phyloP scores from a whole-genome alignment of 2,888 invertebrate species.

The Euzophera pinguis region DNA sequence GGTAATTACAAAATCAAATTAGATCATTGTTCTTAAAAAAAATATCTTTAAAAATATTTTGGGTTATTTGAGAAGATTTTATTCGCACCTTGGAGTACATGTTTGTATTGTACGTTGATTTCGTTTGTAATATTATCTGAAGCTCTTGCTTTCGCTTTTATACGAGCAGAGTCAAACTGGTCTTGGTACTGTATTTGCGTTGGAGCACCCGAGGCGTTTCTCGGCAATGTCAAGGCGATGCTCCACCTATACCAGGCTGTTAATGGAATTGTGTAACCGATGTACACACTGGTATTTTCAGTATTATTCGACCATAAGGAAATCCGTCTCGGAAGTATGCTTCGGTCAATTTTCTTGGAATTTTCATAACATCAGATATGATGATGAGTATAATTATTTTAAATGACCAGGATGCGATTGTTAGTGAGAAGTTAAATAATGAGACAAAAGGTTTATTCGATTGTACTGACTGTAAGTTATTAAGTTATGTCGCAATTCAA shows the following conservation, averaged over 20 bases:
- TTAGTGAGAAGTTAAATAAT: background rate
- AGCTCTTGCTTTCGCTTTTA: slow-evolving; percentile 66
- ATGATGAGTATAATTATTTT: background rate
- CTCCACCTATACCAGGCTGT: slow-evolving; percentile 27
- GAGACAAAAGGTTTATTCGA: too few relatives aligned
- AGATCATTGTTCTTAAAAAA: background rate
- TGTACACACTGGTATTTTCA: slow-evolving; percentile 18
- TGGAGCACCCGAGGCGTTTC: slow-evolving; percentile 42
- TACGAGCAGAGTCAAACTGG: slow-evolving; percentile 56
- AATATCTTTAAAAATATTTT: slow-evolving; percentile 9
- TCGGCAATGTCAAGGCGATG: slow-evolving; percentile 68
- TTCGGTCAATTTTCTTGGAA: background rate
- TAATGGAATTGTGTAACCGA: slow-evolving; percentile 36
- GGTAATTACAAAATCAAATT: slow-evolving; percentile 10
- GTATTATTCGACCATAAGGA: slow-evolving; percentile 21
- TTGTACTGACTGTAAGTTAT: too few relatives aligned
- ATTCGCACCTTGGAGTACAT: slow-evolving; percentile 69
- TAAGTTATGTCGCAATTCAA: too few relatives aligned
- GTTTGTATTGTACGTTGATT: slow-evolving; percentile 59
- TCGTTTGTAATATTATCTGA: slow-evolving; percentile 60
- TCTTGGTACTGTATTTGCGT: slow-evolving; percentile 45
- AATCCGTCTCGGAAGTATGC: slow-evolving; percentile 32
- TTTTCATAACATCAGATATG: background rate
- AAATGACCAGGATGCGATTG: background rate
- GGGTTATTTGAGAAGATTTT: slow-evolving; percentile 19